Base-by-base conservation (phyloP, 2,797 vertebrate species). In the Parauchenoglanis punctatus region DNA sequence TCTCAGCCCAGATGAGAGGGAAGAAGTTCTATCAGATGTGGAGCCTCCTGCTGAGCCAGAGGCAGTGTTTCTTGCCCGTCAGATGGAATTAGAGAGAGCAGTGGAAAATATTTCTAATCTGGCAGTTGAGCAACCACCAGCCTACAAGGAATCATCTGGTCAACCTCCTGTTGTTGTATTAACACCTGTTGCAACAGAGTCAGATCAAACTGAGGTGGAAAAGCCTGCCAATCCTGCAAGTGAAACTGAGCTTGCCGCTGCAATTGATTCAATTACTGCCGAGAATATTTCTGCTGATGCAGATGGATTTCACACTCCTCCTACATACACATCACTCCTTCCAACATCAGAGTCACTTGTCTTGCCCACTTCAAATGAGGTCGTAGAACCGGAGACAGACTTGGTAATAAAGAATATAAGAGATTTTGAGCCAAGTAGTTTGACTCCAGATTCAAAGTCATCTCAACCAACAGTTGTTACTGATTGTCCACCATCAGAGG, bases 41-140 rank as follows among this genome's bases (percentile, higher is more conserved):
- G 96, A 98, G 81, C 86, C 94, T 10, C 94, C 93, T 44, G 91
- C 87, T 58, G 95, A 96, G n/a, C 97, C 98, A 0, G 96, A 96
- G 88, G 95, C 95, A 35, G 94, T 95, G 25, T 96, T 97, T 85
- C 92, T 98, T 88, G 97, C 98, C 52, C 96, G 93, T 81, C 99
- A 99, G 92, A 99, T 97, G 82, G 99, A 99, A 90, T 94, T 99
- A 0, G 99, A 99, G 91, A 97, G 97, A 91, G 99, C 99, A 0
- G 99, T 99, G 88, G 97, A 99, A 94, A 98, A 99, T 88, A 99
- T 99, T 2, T 98, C 97, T 12, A 99, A 98, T 91, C 95, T 99
- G 87, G 96, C 97, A 0, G 97, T 97, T 90, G 96, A 97, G 10
- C 95, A 97, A 0, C 59, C 94, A 0, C 83, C 95, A 7, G 87